Conservation (phyloP, 2,113 vertebrate genomes). For the Xyliphius kryptos region DNA sequence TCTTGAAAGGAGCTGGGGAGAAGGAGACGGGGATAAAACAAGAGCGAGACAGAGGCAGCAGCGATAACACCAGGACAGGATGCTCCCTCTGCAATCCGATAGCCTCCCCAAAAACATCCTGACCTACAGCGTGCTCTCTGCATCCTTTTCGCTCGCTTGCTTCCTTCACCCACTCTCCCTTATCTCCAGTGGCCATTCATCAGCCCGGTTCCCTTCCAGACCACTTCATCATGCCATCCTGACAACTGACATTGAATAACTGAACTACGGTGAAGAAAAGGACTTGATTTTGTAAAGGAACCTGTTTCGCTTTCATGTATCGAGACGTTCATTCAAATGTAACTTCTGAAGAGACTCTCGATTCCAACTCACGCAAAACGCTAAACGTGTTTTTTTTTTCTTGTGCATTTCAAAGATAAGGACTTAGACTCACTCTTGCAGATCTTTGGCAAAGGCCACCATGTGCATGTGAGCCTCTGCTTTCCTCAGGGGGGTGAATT, state of each 20-base stretch:
- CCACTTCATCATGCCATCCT: not conserved
- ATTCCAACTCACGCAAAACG: not conserved
- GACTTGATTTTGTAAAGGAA: too few relatives aligned
- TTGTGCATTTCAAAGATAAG: slow-evolving; percentile 15
- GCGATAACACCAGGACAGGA: slow-evolving; percentile 65
- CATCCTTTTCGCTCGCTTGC: slow-evolving; percentile 20
- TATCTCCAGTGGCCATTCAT: slow-evolving; percentile 16
- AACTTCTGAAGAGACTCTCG: not conserved
- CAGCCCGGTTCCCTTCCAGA: not conserved
- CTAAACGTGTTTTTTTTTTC: not conserved
- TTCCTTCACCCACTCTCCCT: slow-evolving; percentile 9
- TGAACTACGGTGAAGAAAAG: not conserved
- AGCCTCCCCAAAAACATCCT: slow-evolving; percentile 61
- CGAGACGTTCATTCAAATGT: too few relatives aligned
- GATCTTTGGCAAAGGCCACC: slow-evolving; percentile 19
- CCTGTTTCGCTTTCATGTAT: too few relatives aligned
- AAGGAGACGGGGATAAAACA: slow-evolving; percentile 50
- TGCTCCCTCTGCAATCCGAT: slow-evolving; percentile 66
- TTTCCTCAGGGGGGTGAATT: slow-evolving; percentile 38
- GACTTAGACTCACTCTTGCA: slow-evolving; percentile 33
- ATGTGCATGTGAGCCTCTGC: slow-evolving; percentile 36
- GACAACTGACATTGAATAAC: not conserved
- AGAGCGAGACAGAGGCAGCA: slow-evolving; percentile 50
- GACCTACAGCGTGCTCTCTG: slow-evolving; percentile 52
- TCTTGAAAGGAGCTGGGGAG: slow-evolving; percentile 49